These are phyloP conservation scores for Autographa gamma DNA, from an alignment of 2,888 invertebrate genomes.

Conservation along the genomic window DNA sequence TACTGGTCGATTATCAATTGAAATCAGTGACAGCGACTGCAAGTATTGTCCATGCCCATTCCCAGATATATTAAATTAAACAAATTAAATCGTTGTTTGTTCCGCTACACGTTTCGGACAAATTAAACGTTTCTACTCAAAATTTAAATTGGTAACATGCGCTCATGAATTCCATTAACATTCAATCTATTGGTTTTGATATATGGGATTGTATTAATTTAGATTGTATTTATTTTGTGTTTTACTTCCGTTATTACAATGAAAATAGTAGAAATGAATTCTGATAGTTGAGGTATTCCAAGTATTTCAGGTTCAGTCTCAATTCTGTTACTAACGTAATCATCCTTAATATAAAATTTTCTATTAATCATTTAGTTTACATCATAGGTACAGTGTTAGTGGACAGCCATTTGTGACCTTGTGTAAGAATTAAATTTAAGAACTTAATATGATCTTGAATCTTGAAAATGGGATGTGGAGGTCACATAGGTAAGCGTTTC, in stretches of 20 bases:
- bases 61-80: slow-evolving; percentile 28
- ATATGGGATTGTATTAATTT: slow-evolving; percentile 43
- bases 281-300: background rate
- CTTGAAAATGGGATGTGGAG: too few relatives aligned
- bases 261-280: slow-evolving; percentile 6
- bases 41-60: background rate
- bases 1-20: background rate
- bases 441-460: too few relatives aligned
- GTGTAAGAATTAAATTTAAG: too few relatives aligned
- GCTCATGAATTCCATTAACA: slow-evolving; percentile 40
- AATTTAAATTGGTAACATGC: slow-evolving; percentile 52
- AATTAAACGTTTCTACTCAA: slow-evolving; percentile 43
- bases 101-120: slow-evolving; percentile 33
- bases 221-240: slow-evolving; percentile 46
- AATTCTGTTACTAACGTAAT: too few relatives aligned
- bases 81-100: slow-evolving; percentile 28
- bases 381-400: too few relatives aligned
- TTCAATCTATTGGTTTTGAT: slow-evolving; percentile 36
- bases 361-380: too few relatives aligned
- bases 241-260: slow-evolving; percentile 17
- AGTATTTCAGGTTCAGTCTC: too few relatives aligned
- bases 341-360: too few relatives aligned
- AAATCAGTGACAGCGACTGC: background rate
- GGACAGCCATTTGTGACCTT: too few relatives aligned
- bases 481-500: too few relatives aligned